phyloP scores from a whole-genome alignment of 2,888 invertebrate genomes.

The Agrenia bidenticulata region DNA sequence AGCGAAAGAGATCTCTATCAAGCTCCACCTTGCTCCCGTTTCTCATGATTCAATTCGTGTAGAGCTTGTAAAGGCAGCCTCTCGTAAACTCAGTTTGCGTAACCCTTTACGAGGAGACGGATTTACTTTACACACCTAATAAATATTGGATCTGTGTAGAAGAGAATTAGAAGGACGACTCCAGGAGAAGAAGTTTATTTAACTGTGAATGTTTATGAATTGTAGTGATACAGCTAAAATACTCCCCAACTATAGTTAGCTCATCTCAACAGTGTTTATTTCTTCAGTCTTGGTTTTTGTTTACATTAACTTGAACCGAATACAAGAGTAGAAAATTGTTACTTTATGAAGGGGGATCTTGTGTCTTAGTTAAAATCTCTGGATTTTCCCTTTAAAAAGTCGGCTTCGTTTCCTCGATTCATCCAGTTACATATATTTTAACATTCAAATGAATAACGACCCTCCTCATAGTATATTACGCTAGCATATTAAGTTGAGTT shows the following conservation, averaged over 20 bases:
- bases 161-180: neutral
- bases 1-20: no score
- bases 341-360: constrained; percentile 11
- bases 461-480: no score
- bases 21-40: no score
- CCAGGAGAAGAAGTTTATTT: constrained; percentile 2
- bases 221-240: constrained; percentile 1
- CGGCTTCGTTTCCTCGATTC: no score
- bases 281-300: constrained; percentile 15
- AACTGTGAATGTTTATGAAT: constrained; percentile 12
- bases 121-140: no score
- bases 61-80: no score
- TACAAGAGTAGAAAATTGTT: constrained; percentile 9
- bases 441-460: no score
- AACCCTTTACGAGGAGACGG: no score
- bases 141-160: neutral
- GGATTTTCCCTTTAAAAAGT: neutral
- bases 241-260: neutral
- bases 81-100: no score
- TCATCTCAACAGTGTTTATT: constrained; percentile 15
- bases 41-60: no score
- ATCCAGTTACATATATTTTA: no score
- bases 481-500: no score
- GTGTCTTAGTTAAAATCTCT: neutral
- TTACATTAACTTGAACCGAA: constrained; percentile 9